Conservation (phyloP, 2,888 invertebrate species). For the Germaria angustata region DNA sequence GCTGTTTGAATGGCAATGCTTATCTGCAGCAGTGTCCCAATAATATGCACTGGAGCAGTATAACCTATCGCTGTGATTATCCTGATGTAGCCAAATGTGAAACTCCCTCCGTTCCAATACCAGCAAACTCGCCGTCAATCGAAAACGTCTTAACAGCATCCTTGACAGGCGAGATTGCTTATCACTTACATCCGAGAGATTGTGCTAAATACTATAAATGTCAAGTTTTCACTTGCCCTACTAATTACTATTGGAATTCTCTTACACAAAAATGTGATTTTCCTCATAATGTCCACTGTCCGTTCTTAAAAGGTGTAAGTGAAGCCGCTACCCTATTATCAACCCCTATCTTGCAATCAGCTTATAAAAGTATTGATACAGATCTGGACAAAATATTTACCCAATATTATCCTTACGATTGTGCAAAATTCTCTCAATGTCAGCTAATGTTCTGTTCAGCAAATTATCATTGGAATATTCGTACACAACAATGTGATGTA, state of each 20-base stretch:
- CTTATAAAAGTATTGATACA: not conserved
- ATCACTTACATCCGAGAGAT: conserved; percentile 70
- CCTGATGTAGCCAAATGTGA: conserved; percentile 70
- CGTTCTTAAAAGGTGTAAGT: not conserved
- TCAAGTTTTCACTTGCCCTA: conserved; percentile 67
- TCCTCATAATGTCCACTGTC: conserved; percentile 70
- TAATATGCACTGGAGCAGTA: conserved; percentile 72
- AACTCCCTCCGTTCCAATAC: not conserved
- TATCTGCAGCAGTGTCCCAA: conserved; percentile 70
- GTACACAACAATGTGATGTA: conserved; percentile 70
- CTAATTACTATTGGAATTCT: conserved; percentile 71
- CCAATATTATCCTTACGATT: conserved; percentile 70
- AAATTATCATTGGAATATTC: conserved; percentile 71
- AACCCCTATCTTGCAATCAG: not conserved
- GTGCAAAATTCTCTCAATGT: conserved; percentile 72
- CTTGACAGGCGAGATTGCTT: conserved; percentile 28
- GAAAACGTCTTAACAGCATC: not conserved
- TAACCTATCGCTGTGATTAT: conserved; percentile 74
- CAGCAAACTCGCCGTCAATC: not conserved
- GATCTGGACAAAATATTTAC: conserved; percentile 22
- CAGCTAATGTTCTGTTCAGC: conserved; percentile 67
- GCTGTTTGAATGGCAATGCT: conserved; percentile 71
- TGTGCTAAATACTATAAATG: conserved; percentile 74
- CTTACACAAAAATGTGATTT: conserved; percentile 70
- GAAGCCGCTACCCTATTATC: not conserved